Percentiles rank a stretch among this genome's conserved stretches.
Evolutionary conservation across 2,797 vertebrate species (phyloP).

Genomic region (Epinephelus coioides): DNA sequence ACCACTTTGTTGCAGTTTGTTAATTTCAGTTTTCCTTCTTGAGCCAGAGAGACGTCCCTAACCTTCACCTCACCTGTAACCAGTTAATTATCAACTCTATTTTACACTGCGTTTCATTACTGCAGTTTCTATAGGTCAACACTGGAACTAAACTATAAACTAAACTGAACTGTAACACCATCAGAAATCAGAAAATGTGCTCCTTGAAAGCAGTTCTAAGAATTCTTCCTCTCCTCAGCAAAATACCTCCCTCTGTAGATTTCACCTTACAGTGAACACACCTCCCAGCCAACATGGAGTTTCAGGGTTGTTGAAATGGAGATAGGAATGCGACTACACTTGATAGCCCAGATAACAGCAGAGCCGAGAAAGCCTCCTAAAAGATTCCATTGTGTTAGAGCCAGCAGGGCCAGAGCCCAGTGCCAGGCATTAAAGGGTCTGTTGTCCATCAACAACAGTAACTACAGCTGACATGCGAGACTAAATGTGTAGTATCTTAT

Average conservation of each 20-base stretch:
- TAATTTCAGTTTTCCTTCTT: neutral
- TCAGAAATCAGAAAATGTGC: neutral
- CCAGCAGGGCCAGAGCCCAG: conserved; percentile 70
- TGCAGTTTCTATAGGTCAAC: neutral
- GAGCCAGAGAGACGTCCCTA: conserved; percentile 3
- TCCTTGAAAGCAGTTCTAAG: neutral
- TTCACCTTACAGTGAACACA: conserved; percentile 47
- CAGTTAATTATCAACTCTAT: conserved; percentile 58
- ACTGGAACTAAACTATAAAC: neutral
- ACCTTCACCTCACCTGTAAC: conserved; percentile 49
- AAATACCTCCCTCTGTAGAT: conserved; percentile 32
- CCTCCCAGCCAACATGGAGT: conserved; percentile 70
- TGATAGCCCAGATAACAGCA: conserved; percentile 87
- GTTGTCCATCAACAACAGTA: conserved; percentile 73
- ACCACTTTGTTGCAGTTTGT: no score
- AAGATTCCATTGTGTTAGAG: conserved; percentile 82
- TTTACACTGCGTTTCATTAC: conserved; percentile 30
- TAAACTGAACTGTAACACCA: neutral
- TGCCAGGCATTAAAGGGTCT: conserved; percentile 62
- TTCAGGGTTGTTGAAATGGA: conserved; percentile 79
- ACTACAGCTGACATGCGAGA: conserved; percentile 62
- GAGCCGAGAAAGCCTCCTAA: conserved; percentile 76
- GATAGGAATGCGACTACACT: conserved; percentile 86
- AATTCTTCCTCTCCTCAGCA: conserved; percentile 27
- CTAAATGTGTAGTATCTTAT: conserved; percentile 55